Conservation (phyloP, 2,888 invertebrate genomes). For the Sinhomidia bicolor region DNA sequence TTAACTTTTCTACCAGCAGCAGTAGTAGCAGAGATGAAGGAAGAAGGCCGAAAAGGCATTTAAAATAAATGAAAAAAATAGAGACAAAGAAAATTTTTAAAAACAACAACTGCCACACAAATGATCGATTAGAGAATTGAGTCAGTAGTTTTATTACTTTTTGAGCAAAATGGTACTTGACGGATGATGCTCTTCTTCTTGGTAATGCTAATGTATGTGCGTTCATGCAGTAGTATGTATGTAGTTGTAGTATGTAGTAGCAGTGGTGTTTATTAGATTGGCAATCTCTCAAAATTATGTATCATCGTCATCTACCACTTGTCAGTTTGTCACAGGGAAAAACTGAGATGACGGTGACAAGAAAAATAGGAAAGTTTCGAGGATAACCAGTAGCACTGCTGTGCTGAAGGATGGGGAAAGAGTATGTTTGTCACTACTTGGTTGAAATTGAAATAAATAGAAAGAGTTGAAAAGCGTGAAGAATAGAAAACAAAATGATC, state of each 20-base stretch:
- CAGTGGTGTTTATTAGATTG: conserved; percentile 63
- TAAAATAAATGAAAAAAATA: no score
- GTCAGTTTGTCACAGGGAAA: conserved; percentile 62
- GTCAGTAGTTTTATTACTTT: neutral
- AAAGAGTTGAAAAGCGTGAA: conserved; percentile 60
- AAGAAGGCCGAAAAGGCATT: neutral
- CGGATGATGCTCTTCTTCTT: no score
- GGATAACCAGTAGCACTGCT: neutral
- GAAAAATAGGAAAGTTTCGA: conserved; percentile 11
- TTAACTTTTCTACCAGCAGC: no score
- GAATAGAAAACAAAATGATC: neutral
- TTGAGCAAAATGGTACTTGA: no score
- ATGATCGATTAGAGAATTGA: no score
- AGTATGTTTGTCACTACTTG: neutral
- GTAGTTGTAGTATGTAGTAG: neutral
- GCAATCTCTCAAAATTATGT: conserved; percentile 63
- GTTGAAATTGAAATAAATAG: conserved; percentile 11
- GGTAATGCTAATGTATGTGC: neutral
- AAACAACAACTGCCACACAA: no score
- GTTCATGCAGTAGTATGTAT: neutral
- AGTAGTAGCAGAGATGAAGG: neutral
- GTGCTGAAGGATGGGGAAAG: conserved; percentile 18
- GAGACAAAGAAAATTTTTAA: no score
- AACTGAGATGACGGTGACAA: conserved; percentile 47
- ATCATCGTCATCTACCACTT: conserved; percentile 60